Percentiles rank a stretch among this genome's conserved stretches.
Conservation (phyloP, 2,113 vertebrate species). For the Lasiurus borealis region DNA sequence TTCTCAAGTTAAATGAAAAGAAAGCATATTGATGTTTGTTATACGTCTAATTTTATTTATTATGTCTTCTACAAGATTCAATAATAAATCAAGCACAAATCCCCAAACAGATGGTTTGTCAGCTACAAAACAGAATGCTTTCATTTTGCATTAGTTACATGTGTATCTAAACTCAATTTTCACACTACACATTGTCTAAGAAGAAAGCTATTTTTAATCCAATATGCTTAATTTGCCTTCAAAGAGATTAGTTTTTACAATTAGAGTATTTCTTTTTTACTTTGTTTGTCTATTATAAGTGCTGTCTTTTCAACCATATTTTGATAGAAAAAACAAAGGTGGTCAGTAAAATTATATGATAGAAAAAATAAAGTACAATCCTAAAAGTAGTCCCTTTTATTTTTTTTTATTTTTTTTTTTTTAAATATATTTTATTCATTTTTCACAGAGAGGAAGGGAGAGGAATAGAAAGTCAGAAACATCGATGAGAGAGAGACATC, state of each 20-base stretch:
- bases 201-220: slow-evolving; percentile 20
- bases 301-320: not conserved
- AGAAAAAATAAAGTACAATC: not conserved
- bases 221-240: slow-evolving; percentile 7
- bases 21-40: not conserved
- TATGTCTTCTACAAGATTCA: slow-evolving; percentile 15
- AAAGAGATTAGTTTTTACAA: not conserved
- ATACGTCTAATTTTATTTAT: slow-evolving; percentile 16
- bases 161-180: slow-evolving; percentile 28
- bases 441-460: too few species aligned
- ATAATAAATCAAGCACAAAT: slow-evolving; percentile 41
- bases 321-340: slow-evolving; percentile 10
- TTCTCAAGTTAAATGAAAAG: slow-evolving; percentile 22
- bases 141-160: slow-evolving; percentile 26
- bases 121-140: slow-evolving; percentile 13
- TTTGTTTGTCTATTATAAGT: not conserved
- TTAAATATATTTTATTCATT: too few species aligned
- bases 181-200: slow-evolving; percentile 20
- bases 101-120: not conserved
- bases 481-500: too few species aligned
- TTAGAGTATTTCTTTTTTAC: not conserved
- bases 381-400: not conserved
- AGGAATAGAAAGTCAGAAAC: too few species aligned
- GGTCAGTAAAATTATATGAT: not conserved
- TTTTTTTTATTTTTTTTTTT: too few species aligned